Base-by-base conservation (phyloP, 2,113 vertebrate species). In the Sphaerodactylus townsendi region DNA sequence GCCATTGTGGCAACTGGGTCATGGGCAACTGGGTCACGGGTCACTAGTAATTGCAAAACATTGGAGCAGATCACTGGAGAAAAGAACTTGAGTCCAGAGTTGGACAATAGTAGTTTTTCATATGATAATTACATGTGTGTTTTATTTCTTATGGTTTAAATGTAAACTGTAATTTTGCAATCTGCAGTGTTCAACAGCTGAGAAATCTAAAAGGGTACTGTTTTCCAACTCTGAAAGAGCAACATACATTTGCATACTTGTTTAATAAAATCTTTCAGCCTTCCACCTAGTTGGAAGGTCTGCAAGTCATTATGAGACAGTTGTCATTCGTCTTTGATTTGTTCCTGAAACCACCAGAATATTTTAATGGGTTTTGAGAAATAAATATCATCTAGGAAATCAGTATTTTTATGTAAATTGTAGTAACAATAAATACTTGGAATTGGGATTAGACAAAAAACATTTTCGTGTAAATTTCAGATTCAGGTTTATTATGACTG, bases 101-200 rank as follows among this genome's bases (percentile, higher is more conserved):
- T 84, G 50, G 74, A 77, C 65, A 59, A 62, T 53, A 75, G 56
- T 74, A 70, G 48, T 65, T 17, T 62, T 19, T 33, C 6, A 41
- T 28, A 53, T 23, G 46, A 74, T 73, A 82, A 65, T 82, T 82
- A 77, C 1, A 41, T 77, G 28, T 84, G 35, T 50, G 68, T 56
- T 70, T 77, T 59, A 50, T 37, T 75, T 75, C 41, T 62, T 75
- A 25, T 65, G 48, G 71, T 37, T 75, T 25, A 53, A 44, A 46
- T 77, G 65, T 59, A 83, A 77, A 84, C 75, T 84, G 77, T 59
- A 77, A 70, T 77, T 84, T 84, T 77, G 50, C 19, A 77, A 56
- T 62, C 65, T 70, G 74, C 35, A 70, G 65, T 70, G 17, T 37
- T 69, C 77, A 37, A 59, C 37, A 74, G 56, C 75, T 83, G 71